A percentile compares a stretch with the other conserved stretches of the same genome.
phyloP scores from a whole-genome alignment of 1,140 invertebrate genomes.

The Drosophila bocqueti region DNA sequence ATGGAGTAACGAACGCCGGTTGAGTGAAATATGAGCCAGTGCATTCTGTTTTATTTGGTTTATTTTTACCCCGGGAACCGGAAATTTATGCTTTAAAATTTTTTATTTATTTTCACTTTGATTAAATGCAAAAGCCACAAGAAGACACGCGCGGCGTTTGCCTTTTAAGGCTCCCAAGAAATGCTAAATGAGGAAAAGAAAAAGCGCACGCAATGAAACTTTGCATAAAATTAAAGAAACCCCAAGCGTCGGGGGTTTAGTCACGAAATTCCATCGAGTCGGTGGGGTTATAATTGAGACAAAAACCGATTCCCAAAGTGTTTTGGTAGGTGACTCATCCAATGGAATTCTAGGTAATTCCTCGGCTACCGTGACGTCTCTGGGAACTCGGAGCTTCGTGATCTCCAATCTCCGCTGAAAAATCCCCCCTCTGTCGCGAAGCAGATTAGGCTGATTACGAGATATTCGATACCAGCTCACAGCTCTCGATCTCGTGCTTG shows the following conservation, averaged over 20 bases:
- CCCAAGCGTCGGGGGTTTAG: constrained; percentile 53
- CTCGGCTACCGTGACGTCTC: constrained; percentile 49
- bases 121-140: constrained; percentile 73
- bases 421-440: background rate
- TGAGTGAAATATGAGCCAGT: constrained; percentile 59
- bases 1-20: constrained; percentile 12
- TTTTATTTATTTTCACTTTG: constrained; percentile 79
- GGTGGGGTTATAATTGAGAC: constrained; percentile 43
- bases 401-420: background rate
- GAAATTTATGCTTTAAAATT: constrained; percentile 69
- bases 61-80: constrained; percentile 73
- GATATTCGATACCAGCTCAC: constrained; percentile 10
- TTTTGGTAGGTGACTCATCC: constrained; percentile 46
- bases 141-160: constrained; percentile 69
- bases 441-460: constrained; percentile 14
- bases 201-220: constrained; percentile 57
- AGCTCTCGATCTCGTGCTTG: constrained; percentile 28
- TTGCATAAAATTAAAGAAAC: constrained; percentile 75
- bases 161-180: constrained; percentile 55
- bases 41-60: constrained; percentile 50
- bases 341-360: constrained; percentile 52
- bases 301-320: constrained; percentile 17
- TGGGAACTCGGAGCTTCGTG: background rate
- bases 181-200: constrained; percentile 19
- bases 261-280: constrained; percentile 69